Conservation (phyloP, 2,113 vertebrate genomes). For the Rhinolophus ferrumequinum region DNA sequence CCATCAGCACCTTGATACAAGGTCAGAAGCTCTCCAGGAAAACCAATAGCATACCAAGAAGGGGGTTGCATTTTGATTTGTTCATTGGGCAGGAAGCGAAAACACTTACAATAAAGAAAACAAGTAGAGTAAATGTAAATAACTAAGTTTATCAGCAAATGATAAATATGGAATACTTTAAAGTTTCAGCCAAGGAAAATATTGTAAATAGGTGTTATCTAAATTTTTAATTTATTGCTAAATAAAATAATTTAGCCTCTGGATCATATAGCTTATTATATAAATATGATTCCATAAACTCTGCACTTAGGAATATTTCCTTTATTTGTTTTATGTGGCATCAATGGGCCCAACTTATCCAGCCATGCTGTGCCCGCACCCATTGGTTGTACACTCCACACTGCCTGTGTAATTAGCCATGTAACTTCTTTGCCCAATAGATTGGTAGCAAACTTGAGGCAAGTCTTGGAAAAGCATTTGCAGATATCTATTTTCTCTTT, state of each 20-base stretch:
- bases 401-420: background rate
- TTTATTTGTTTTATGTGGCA: background rate
- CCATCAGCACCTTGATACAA: background rate
- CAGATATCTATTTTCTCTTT: background rate
- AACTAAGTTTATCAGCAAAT: background rate
- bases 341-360: background rate
- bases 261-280: background rate
- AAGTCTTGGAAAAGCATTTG: background rate
- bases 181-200: background rate
- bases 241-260: background rate
- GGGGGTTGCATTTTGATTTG: background rate
- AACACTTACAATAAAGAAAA: background rate
- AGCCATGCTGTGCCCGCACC: background rate
- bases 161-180: background rate
- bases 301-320: background rate
- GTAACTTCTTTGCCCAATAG: background rate
- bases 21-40: background rate
- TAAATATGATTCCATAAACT: background rate
- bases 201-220: background rate
- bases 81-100: background rate
- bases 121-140: background rate
- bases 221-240: slow-evolving; percentile 15
- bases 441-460: background rate
- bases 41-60: background rate
- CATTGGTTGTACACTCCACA: background rate